These are phyloP conservation scores for Uropetala carovei DNA, from an alignment of 2,888 invertebrate species.

Conservation along the genomic window DNA sequence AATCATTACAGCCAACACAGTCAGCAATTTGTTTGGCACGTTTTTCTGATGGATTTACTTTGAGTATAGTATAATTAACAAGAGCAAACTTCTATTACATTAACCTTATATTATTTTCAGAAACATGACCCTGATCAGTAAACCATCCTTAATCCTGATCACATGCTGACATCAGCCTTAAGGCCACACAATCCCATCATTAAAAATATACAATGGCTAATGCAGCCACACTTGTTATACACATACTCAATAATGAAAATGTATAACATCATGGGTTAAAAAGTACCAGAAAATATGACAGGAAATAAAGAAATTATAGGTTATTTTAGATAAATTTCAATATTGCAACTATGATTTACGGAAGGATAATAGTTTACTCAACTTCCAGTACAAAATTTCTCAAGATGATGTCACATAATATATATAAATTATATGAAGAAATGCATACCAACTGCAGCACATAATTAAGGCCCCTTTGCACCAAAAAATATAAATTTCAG, in stretches of 20 bases:
- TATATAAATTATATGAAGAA: conserved; percentile 62
- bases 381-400: conserved; percentile 63
- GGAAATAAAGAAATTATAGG: conserved; percentile 53
- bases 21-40: conserved; percentile 60
- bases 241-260: conserved; percentile 52
- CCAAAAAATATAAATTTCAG: conserved; percentile 65
- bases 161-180: conserved; percentile 63
- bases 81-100: conserved; percentile 63
- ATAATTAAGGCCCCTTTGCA: conserved; percentile 66
- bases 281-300: conserved; percentile 63
- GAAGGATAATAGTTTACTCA: conserved; percentile 62
- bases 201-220: conserved; percentile 64
- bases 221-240: conserved; percentile 61
- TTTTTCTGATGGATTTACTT: conserved; percentile 55
- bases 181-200: conserved; percentile 63
- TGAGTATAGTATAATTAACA: conserved; percentile 53
- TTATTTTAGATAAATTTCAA: conserved; percentile 61
- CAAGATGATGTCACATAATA: conserved; percentile 54
- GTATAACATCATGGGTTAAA: conserved; percentile 61
- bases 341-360: conserved; percentile 51
- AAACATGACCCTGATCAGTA: conserved; percentile 64
- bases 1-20: conserved; percentile 55
- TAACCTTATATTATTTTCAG: conserved; percentile 64
- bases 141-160: conserved; percentile 64
- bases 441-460: conserved; percentile 63